Percentiles rank a stretch among this genome's conserved stretches.
phyloP scores from a whole-genome alignment of 35 echinoderm and acorn worm genomes.

The Antedon bifida region DNA sequence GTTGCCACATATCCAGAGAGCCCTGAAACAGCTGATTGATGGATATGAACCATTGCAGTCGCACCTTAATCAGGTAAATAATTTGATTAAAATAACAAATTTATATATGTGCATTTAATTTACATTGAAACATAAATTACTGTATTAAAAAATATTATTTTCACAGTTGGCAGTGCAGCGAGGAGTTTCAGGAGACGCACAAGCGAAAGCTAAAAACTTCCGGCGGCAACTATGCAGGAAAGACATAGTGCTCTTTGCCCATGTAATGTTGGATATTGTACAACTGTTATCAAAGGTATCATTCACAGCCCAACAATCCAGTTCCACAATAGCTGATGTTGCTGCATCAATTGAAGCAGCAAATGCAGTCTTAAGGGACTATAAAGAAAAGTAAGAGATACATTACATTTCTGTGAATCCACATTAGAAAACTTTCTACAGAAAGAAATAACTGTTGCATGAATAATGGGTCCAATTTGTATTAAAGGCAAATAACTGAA shows the following conservation, averaged over 20 bases:
- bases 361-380: slow-evolving; percentile 13
- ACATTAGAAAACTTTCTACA: too few relatives aligned
- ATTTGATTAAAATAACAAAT: background rate
- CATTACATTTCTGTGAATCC: too few relatives aligned
- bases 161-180: background rate
- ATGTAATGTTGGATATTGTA: slow-evolving; percentile 29
- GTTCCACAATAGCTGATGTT: slow-evolving; percentile 26
- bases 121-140: too few relatives aligned
- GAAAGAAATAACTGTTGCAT: too few relatives aligned
- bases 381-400: slow-evolving; percentile 29
- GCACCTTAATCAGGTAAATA: slow-evolving; percentile 23
- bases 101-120: background rate
- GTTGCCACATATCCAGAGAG: slow-evolving; percentile 38
- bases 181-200: background rate
- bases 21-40: slow-evolving; percentile 10
- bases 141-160: background rate
- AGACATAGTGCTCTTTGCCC: slow-evolving; percentile 26
- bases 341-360: slow-evolving; percentile 28
- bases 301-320: slow-evolving; percentile 6
- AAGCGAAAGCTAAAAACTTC: slow-evolving; percentile 32
- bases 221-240: background rate
- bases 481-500: too few relatives aligned
- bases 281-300: slow-evolving; percentile 22
- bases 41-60: slow-evolving; percentile 19
- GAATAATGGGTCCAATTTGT: too few relatives aligned